phyloP scores from a whole-genome alignment of 2,888 invertebrate species.

The Perithous albicinctus region DNA sequence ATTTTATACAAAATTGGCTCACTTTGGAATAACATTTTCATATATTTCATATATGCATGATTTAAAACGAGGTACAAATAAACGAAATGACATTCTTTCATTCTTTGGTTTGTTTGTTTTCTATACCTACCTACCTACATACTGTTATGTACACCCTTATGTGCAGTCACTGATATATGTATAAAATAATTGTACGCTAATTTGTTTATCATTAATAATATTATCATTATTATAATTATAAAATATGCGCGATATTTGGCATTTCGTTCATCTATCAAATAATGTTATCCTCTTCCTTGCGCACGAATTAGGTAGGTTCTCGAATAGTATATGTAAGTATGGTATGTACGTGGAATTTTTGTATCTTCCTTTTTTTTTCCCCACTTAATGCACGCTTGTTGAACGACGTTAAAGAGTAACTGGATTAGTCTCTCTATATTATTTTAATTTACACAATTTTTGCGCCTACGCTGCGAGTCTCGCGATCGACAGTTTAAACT shows the following conservation, averaged over 20 bases:
- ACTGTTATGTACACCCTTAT: constrained; percentile 51
- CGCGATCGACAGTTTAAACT: constrained; percentile 32
- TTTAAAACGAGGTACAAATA: constrained; percentile 67
- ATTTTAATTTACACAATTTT: constrained; percentile 42
- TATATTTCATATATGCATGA: constrained; percentile 70
- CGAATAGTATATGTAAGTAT: constrained; percentile 37
- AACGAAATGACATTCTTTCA: constrained; percentile 63
- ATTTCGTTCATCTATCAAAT: constrained; percentile 37
- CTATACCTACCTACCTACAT: constrained; percentile 55
- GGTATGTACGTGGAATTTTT: constrained; percentile 44
- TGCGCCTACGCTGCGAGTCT: constrained; percentile 32
- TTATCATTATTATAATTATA: constrained; percentile 40
- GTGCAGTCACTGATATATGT: constrained; percentile 57
- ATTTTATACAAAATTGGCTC: not conserved
- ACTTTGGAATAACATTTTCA: constrained; percentile 69
- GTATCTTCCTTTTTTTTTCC: constrained; percentile 27
- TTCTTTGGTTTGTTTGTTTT: constrained; percentile 45
- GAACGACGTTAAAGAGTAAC: constrained; percentile 53
- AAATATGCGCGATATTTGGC: constrained; percentile 55
- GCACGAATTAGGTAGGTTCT: constrained; percentile 47
- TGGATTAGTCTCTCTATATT: constrained; percentile 15
- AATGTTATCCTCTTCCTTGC: constrained; percentile 49
- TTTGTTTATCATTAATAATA: constrained; percentile 26
- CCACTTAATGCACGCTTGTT: constrained; percentile 29
- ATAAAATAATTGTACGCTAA: constrained; percentile 66